These are phyloP conservation scores for Nothobranchius furzeri DNA, from an alignment of 2,113 vertebrate genomes.

Conservation along the genomic window DNA sequence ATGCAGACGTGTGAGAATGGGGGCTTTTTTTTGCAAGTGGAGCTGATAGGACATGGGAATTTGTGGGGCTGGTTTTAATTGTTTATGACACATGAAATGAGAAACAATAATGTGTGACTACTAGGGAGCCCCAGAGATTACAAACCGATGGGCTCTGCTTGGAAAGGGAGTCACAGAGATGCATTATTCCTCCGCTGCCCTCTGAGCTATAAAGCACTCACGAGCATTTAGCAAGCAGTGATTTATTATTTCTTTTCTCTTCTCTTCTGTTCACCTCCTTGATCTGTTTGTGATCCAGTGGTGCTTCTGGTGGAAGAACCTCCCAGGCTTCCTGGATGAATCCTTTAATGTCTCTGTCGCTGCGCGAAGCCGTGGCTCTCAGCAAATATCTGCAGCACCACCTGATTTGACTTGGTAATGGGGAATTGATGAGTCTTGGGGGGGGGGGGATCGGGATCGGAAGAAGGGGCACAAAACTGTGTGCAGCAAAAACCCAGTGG, in stretches of 20 bases:
- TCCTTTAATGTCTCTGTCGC: slow-evolving; percentile 65
- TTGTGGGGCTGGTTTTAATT: slow-evolving; percentile 55
- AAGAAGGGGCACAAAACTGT: slow-evolving; percentile 77
- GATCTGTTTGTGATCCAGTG: slow-evolving; percentile 67
- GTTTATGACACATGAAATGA: slow-evolving; percentile 66
- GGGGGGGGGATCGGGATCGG: slow-evolving; percentile 84
- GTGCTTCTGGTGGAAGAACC: slow-evolving; percentile 82
- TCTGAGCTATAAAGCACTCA: slow-evolving; percentile 54
- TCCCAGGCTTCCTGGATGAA: slow-evolving; percentile 82
- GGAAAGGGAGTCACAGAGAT: slow-evolving; percentile 53
- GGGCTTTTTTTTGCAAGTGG: not conserved
- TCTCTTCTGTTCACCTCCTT: slow-evolving; percentile 55
- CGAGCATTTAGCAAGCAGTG: slow-evolving; percentile 56
- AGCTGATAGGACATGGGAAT: slow-evolving; percentile 34
- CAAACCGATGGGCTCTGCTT: slow-evolving; percentile 65
- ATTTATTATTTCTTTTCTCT: slow-evolving; percentile 24
- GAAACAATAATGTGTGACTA: slow-evolving; percentile 78
- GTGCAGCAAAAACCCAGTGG: slow-evolving; percentile 32
- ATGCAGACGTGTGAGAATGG: not conserved
- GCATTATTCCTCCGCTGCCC: slow-evolving; percentile 49
- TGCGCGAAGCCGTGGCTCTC: slow-evolving; percentile 45
- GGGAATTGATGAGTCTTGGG: slow-evolving; percentile 93
- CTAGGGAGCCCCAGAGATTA: slow-evolving; percentile 75
- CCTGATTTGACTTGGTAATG: slow-evolving; percentile 99
- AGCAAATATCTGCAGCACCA: slow-evolving; percentile 85